Evolutionary conservation across 2,113 vertebrate genomes (phyloP).

Genomic region (Butastur rufipennis): DNA sequence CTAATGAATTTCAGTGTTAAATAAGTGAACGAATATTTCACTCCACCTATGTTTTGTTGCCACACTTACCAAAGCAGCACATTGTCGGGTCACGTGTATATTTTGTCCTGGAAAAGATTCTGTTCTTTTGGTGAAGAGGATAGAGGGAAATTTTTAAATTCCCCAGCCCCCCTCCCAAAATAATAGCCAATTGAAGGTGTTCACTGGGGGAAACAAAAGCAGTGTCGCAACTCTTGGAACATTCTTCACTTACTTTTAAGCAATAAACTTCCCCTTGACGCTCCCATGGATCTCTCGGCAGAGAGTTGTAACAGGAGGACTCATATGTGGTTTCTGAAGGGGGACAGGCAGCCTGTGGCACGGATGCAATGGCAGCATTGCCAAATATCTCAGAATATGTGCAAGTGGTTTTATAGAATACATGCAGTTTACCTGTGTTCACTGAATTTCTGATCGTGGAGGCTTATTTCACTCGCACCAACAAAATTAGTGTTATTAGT

Average conservation of each 20-base stretch:
- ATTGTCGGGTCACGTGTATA: accelerated
- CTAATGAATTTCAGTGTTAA: neutral
- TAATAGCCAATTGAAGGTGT: neutral
- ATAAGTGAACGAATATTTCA: neutral
- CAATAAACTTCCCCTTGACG: neutral
- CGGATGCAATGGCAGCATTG: neutral
- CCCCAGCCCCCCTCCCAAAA: neutral
- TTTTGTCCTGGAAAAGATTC: neutral
- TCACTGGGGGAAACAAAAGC: neutral
- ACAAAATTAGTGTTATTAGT: neutral
- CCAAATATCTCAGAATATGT: neutral
- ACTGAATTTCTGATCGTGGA: neutral
- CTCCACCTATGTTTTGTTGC: neutral
- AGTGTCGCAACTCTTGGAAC: neutral
- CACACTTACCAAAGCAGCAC: neutral
- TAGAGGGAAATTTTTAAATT: neutral
- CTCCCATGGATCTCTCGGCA: neutral
- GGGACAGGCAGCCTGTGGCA: neutral
- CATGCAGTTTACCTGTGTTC: neutral
- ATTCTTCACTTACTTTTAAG: neutral
- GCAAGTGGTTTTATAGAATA: neutral
- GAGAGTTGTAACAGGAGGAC: neutral
- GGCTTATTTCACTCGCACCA: neutral
- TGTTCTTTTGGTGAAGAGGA: neutral
- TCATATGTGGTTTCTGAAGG: neutral